A percentile compares a stretch with the other conserved stretches of the same genome.
Conservation (phyloP, 2,888 invertebrate species). For the Lepeophtheirus nordmannii region DNA sequence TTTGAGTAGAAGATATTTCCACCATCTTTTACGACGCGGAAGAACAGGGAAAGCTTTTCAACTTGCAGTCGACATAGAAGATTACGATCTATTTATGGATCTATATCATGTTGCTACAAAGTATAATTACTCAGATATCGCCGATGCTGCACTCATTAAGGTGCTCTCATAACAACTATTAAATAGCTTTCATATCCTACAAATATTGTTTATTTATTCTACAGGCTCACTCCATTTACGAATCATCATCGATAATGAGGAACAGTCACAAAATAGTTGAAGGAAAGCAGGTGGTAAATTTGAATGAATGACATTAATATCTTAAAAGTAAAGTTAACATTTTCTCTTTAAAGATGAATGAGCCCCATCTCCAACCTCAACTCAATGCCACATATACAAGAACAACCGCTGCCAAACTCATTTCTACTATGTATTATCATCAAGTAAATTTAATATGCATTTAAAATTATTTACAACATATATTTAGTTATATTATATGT, state of each 20-base stretch:
- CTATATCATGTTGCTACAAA: slow-evolving; percentile 7
- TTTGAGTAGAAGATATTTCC: slow-evolving; percentile 12
- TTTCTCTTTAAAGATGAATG: background rate
- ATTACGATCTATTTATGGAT: slow-evolving; percentile 23
- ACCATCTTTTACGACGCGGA: slow-evolving; percentile 1
- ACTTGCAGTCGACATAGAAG: slow-evolving; percentile 20
- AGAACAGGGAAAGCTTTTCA: slow-evolving; percentile 12
- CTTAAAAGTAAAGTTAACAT: background rate
- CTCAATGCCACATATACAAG: slow-evolving; percentile 9
- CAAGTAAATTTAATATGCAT: slow-evolving; percentile 26
- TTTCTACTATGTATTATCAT: slow-evolving; percentile 26
- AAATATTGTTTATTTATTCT: background rate
- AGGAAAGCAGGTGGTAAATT: background rate
- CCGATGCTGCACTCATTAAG: slow-evolving; percentile 19
- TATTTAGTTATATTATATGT: no score
- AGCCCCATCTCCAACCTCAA: background rate
- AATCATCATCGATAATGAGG: background rate
- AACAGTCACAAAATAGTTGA: background rate
- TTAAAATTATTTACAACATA: no score
- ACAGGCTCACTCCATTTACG: background rate
- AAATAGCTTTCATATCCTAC: background rate
- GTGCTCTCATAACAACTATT: background rate
- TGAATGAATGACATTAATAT: background rate
- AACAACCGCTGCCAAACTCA: slow-evolving; percentile 18
- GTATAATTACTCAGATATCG: background rate